These are phyloP conservation scores for Proctacanthus coquilletti DNA, from an alignment of 1,140 invertebrate species.

Conservation along the genomic window DNA sequence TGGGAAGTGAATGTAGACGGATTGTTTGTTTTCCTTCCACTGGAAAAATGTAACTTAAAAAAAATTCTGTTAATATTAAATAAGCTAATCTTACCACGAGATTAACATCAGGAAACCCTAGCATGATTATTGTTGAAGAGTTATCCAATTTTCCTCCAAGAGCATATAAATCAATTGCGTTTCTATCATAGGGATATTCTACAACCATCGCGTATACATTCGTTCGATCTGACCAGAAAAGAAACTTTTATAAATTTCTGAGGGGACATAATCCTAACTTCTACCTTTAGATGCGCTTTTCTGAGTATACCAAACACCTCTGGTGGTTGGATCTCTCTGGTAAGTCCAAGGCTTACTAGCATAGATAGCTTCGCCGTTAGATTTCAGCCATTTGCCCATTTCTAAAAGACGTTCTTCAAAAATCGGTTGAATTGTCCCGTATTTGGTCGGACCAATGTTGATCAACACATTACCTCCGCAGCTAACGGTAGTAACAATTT, in stretches of 20 bases:
- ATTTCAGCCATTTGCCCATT: conserved; percentile 53
- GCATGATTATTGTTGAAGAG: conserved; percentile 11
- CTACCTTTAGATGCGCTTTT: background rate
- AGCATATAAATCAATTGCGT: conserved; percentile 19
- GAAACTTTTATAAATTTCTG: too few relatives aligned
- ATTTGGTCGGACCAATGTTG: conserved; percentile 82
- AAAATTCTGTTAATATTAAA: background rate
- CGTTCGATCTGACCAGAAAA: too few relatives aligned
- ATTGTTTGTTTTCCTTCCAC: conserved; percentile 14
- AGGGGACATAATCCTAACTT: conserved; percentile 3
- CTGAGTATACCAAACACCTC: conserved; percentile 60
- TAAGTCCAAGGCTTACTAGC: conserved; percentile 54
- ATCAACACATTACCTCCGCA: conserved; percentile 80
- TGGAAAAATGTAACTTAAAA: conserved; percentile 7
- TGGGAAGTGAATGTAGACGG: conserved; percentile 19
- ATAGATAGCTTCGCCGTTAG: conserved; percentile 86
- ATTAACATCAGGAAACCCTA: conserved; percentile 8
- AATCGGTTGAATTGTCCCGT: conserved; percentile 75
- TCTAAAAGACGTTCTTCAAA: conserved; percentile 71
- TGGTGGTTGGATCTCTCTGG: conserved; percentile 70
- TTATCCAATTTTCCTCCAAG: conserved; percentile 13
- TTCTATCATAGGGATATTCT: conserved; percentile 26
- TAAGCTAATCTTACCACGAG: conserved; percentile 1
- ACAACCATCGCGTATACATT: conserved; percentile 21
- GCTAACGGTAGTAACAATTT: conserved; percentile 65